Conservation (phyloP, 2,888 invertebrate species). For the Caenorhabditis sp. region DNA sequence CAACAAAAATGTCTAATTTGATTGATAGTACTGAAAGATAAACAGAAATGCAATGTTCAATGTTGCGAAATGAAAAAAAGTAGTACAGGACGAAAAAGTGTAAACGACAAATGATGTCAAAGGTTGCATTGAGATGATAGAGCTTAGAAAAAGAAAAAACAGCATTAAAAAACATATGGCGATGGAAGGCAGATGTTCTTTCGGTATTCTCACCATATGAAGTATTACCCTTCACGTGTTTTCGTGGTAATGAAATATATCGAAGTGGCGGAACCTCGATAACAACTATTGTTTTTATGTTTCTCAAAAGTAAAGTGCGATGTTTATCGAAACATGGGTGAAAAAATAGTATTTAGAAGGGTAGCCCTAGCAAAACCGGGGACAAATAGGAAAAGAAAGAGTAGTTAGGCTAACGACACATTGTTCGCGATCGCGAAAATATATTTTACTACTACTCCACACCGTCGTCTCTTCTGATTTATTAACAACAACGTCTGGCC, state of each 20-base stretch:
- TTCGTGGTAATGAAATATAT: too few relatives aligned
- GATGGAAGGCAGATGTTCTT: neutral
- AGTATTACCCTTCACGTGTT: too few relatives aligned
- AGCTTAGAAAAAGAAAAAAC: neutral
- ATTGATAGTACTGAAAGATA: neutral
- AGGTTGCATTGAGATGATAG: conserved; percentile 1
- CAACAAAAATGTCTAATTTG: neutral
- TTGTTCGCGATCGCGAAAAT: neutral
- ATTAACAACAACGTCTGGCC: neutral
- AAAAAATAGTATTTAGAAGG: too few relatives aligned
- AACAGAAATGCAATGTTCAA: neutral
- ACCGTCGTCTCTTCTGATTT: neutral
- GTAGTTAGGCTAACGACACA: neutral
- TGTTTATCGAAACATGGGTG: too few relatives aligned
- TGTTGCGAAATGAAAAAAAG: neutral
- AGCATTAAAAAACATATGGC: conserved; percentile 1
- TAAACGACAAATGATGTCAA: neutral
- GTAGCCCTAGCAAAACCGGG: too few relatives aligned
- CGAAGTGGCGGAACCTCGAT: too few relatives aligned
- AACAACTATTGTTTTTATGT: too few relatives aligned
- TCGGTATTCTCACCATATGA: neutral
- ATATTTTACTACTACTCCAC: neutral
- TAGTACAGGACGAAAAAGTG: neutral
- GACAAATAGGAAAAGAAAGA: too few relatives aligned
- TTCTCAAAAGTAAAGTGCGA: too few relatives aligned